These are phyloP conservation scores for Eupithecia insigniata DNA, from an alignment of 2,888 invertebrate species.

Conservation along the genomic window DNA sequence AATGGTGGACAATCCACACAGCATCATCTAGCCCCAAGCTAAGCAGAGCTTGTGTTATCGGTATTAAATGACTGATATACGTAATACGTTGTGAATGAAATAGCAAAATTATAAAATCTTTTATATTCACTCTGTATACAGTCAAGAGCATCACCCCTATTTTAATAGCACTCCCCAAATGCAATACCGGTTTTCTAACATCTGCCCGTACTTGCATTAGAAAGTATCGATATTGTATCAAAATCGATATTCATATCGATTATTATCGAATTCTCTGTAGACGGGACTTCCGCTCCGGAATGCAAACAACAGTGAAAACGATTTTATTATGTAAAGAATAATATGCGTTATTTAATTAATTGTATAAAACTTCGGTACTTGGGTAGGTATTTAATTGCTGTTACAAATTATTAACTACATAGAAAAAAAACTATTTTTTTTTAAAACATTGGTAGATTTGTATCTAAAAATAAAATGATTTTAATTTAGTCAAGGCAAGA, in stretches of 20 bases:
- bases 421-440: too few relatives aligned
- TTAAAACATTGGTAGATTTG: too few relatives aligned
- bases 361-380: neutral
- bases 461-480: too few relatives aligned
- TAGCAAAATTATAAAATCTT: neutral
- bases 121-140: conserved; percentile 53
- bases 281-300: conserved; percentile 60
- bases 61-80: too few relatives aligned
- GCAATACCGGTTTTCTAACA: conserved; percentile 72
- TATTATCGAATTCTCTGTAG: conserved; percentile 27
- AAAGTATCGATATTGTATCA: conserved; percentile 46
- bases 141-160: conserved; percentile 45
- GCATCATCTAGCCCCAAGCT: too few relatives aligned
- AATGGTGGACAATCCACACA: too few relatives aligned
- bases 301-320: conserved; percentile 60
- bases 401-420: too few relatives aligned
- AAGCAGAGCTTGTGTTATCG: too few relatives aligned
- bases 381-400: neutral
- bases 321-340: conserved; percentile 46
- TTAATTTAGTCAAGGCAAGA: too few relatives aligned
- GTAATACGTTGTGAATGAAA: too few relatives aligned
- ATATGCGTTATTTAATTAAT: neutral
- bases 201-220: conserved; percentile 62
- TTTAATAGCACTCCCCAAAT: conserved; percentile 52
- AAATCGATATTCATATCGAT: conserved; percentile 41